phyloP scores from a whole-genome alignment of 2,888 invertebrate species.

The Dicranocentrus wangi region DNA sequence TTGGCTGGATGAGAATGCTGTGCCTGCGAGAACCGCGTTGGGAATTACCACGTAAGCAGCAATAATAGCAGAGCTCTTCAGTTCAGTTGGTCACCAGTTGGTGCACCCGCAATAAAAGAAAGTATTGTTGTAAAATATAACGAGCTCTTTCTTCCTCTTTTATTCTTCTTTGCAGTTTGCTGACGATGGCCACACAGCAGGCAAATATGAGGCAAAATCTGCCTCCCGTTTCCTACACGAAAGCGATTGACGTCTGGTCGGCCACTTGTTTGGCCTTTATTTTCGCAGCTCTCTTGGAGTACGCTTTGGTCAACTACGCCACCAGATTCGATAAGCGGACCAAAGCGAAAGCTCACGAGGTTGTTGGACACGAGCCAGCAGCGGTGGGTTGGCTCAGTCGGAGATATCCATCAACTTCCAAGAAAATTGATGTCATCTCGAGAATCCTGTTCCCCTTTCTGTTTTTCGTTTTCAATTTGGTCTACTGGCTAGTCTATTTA shows the following conservation, averaged over 20 bases:
- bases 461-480: conserved; percentile 75
- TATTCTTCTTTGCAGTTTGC: conserved; percentile 47
- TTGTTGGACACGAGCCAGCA: conserved; percentile 46
- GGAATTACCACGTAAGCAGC: conserved; percentile 76
- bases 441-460: conserved; percentile 75
- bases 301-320: conserved; percentile 78
- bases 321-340: conserved; percentile 73
- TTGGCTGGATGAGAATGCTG: conserved; percentile 75
- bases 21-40: conserved; percentile 75
- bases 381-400: conserved; percentile 72
- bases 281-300: conserved; percentile 78
- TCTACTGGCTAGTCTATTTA: conserved; percentile 75
- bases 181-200: conserved; percentile 66
- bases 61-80: no score
- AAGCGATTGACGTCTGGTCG: conserved; percentile 77
- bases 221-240: conserved; percentile 78
- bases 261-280: conserved; percentile 77
- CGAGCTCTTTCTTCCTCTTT: conserved; percentile 6
- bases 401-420: conserved; percentile 75
- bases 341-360: conserved; percentile 41
- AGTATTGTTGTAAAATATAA: no score
- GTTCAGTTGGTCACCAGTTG: no score
- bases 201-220: conserved; percentile 69
- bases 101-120: no score
- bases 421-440: conserved; percentile 76